Evolutionary conservation across 2,888 invertebrate genomes (phyloP).

Genomic region (Coleophora flavipennella): DNA sequence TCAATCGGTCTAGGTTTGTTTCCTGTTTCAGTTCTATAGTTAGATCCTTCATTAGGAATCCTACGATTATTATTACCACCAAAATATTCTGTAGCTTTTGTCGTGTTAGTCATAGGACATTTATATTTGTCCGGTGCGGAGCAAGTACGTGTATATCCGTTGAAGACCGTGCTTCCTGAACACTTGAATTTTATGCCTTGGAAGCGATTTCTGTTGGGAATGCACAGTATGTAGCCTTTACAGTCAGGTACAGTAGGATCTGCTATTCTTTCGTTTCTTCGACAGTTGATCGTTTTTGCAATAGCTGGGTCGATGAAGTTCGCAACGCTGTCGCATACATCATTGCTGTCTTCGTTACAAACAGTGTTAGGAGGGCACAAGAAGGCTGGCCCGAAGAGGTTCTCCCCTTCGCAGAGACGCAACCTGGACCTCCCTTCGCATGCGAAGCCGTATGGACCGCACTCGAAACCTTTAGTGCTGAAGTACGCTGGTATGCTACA

Average conservation of each 20-base stretch:
- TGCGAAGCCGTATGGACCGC: conserved; percentile 54
- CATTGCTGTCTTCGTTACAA: conserved; percentile 56
- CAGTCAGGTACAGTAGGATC: conserved; percentile 56
- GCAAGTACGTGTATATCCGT: conserved; percentile 51
- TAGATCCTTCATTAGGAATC: conserved; percentile 19
- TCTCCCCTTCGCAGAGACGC: conserved; percentile 35
- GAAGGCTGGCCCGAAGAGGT: conserved; percentile 46
- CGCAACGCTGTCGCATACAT: conserved; percentile 49
- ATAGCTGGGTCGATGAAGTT: conserved; percentile 50
- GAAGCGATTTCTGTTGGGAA: conserved; percentile 53
- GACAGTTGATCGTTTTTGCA: conserved; percentile 40
- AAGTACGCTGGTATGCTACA: conserved; percentile 22
- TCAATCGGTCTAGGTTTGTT: conserved; percentile 37
- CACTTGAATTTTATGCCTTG: conserved; percentile 64
- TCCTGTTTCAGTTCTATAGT: neutral
- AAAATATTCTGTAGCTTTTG: conserved; percentile 26
- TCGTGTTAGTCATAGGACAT: conserved; percentile 40
- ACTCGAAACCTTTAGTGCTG: conserved; percentile 29
- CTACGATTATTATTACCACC: conserved; percentile 29
- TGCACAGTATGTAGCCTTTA: conserved; percentile 62
- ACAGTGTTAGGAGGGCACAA: conserved; percentile 49
- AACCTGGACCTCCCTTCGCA: conserved; percentile 46
- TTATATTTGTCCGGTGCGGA: conserved; percentile 51
- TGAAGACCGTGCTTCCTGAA: conserved; percentile 55
- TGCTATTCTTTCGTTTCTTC: conserved; percentile 51